Conservation (phyloP, 2,797 vertebrate species). For the Mus caroli region DNA sequence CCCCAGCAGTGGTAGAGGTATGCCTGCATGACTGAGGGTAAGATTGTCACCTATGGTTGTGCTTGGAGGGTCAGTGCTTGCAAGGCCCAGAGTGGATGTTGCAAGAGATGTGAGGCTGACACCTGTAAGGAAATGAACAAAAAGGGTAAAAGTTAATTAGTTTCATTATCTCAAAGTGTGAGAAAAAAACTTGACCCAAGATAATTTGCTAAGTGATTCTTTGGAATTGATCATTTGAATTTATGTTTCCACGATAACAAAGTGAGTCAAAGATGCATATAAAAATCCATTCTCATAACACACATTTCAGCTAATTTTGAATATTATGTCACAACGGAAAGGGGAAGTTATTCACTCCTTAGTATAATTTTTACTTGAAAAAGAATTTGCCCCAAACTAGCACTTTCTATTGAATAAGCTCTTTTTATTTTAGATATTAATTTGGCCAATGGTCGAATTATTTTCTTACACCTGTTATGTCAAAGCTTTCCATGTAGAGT, state of each 20-base stretch:
- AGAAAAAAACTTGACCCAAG: neutral
- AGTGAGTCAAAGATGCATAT: neutral
- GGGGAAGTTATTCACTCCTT: fast-evolving
- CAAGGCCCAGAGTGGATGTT: neutral
- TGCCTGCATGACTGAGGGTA: constrained; percentile 79
- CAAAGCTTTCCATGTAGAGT: neutral
- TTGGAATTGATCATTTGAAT: neutral
- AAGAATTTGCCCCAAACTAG: neutral
- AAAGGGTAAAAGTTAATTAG: constrained; percentile 68
- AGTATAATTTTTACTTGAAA: neutral
- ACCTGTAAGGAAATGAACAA: constrained; percentile 86
- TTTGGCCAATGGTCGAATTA: neutral
- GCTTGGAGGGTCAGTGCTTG: constrained; percentile 60
- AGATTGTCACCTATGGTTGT: constrained; percentile 87
- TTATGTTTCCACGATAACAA: neutral
- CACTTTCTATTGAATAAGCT: neutral
- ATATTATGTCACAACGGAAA: fast-evolving
- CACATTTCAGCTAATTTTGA: neutral
- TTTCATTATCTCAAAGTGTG: neutral
- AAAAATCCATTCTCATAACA: neutral
- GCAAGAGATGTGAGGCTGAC: constrained; percentile 25
- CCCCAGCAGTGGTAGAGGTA: neutral
- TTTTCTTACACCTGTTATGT: neutral
- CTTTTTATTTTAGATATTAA: neutral
- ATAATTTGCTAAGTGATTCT: neutral